Conservation (phyloP, 2,113 vertebrate genomes). For the Falcunculus frontatus region DNA sequence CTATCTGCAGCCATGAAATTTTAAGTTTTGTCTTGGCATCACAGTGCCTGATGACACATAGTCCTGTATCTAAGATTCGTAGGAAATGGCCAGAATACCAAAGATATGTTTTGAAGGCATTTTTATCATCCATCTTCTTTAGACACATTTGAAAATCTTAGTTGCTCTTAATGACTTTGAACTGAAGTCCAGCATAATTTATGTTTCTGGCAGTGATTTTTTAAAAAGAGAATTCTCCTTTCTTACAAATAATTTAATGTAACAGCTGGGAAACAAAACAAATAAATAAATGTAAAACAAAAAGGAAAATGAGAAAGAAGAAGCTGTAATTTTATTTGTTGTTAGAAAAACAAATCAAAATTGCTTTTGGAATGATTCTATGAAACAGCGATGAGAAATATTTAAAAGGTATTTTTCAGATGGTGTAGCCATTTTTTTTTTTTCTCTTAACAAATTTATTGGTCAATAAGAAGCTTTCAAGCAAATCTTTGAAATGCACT, state of each 20-base stretch:
- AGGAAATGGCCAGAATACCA: not conserved
- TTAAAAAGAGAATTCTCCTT: not conserved
- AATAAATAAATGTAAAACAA: not conserved
- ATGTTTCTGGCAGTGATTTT: not conserved
- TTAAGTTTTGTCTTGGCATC: not conserved
- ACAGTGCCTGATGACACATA: not conserved
- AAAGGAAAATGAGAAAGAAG: not conserved
- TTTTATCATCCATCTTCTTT: not conserved
- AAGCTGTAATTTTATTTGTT: rapidly evolving
- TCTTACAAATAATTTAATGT: not conserved
- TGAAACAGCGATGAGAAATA: not conserved
- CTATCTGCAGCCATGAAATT: not conserved
- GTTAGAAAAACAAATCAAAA: not conserved
- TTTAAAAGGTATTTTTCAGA: not conserved
- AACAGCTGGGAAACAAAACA: not conserved
- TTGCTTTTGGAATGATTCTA: not conserved
- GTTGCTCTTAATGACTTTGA: not conserved
- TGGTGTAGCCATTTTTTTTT: not conserved
- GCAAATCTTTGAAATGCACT: not conserved
- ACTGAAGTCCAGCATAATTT: not conserved
- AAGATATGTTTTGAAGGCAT: not conserved
- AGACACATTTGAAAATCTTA: not conserved
- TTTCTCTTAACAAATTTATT: not conserved
- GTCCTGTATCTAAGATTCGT: not conserved
- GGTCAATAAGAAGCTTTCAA: not conserved